Percentiles rank a stretch among this genome's conserved stretches.
phyloP scores from a whole-genome alignment of 2,888 invertebrate genomes.

The Conops quadrifasciatus region DNA sequence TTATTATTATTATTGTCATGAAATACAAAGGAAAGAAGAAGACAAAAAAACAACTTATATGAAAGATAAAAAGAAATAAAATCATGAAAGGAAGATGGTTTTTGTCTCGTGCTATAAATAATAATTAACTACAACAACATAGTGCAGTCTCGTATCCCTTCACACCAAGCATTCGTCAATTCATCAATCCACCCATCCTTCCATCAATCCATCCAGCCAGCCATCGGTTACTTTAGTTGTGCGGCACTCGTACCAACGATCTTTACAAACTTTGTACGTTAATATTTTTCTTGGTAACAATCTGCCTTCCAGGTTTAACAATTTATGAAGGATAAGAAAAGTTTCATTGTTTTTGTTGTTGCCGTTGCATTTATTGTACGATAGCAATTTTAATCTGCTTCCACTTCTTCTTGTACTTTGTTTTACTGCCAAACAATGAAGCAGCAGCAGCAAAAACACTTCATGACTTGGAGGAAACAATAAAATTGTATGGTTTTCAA shows the following conservation, averaged over 20 bases:
- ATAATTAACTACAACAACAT: slow-evolving; percentile 16
- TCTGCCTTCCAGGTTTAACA: slow-evolving; percentile 8
- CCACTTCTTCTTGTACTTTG: neutral
- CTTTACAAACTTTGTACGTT: too few species aligned
- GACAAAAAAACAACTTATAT: neutral
- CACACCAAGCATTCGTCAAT: neutral
- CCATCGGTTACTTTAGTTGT: too few species aligned
- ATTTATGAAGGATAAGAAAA: slow-evolving; percentile 15
- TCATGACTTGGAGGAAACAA: neutral
- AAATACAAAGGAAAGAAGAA: neutral
- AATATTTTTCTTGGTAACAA: neutral
- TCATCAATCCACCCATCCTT: neutral
- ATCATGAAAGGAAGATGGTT: neutral
- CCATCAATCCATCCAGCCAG: neutral
- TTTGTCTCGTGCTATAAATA: slow-evolving; percentile 23
- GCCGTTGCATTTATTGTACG: neutral
- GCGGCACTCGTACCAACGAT: too few species aligned
- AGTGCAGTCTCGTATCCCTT: neutral
- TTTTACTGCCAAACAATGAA: neutral
- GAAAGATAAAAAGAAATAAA: neutral
- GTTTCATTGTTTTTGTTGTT: neutral
- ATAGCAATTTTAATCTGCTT: neutral
- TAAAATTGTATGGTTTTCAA: slow-evolving; percentile 9
- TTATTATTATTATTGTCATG: neutral
- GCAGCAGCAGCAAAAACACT: neutral